Evolutionary conservation across 1,140 invertebrate genomes (phyloP), one percentile per base, ranked within the genome.

Genomic region (Nomia melanderi): DNA sequence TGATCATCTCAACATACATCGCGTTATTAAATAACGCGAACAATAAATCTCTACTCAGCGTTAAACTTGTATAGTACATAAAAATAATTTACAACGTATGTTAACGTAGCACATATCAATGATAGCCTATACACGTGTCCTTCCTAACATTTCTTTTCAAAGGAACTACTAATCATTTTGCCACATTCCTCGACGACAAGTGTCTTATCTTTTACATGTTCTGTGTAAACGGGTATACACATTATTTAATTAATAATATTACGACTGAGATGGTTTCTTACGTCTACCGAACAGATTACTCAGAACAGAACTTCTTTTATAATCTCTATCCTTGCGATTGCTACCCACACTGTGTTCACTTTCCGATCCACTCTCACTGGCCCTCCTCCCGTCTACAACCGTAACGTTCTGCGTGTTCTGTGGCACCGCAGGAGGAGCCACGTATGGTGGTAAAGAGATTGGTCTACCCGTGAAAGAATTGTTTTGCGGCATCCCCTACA

Each of bases 281-380:
- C 89, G 86, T 73, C 91, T 90, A 27, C 92, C 89, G 65, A 93
- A 93, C 29, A 93, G 75, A 81, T 91, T 93, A 74, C 92, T 93
- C 36, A 93, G 78, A 11, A 93, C 92, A 29, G 91, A 92, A 77
- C 88, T 91, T 63, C 91, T 87, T 60, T 92, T 93, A 63, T 89
- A 90, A 80, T 93, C 92, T 5, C 90, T 88, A 74, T 92, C 91
- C 69, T 92, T 92, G 4, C 92, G 88, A 75, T 82, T 87, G 41
- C 88, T 84, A 36, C 81, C 85, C n/a, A 83, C 81, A 31, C 88
- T 92, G 33, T 92, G 91, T 65, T 93, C 92, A 67, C 92, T 93
- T 72, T 93, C 92, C 2, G 92, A 92, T n/a, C 91, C 91, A 79
- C 92, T 93, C 69, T 93, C 92, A 0, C 91, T 92, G 20, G 90